phyloP scores from a whole-genome alignment of 2,888 invertebrate species.

The Ceramica pisi region DNA sequence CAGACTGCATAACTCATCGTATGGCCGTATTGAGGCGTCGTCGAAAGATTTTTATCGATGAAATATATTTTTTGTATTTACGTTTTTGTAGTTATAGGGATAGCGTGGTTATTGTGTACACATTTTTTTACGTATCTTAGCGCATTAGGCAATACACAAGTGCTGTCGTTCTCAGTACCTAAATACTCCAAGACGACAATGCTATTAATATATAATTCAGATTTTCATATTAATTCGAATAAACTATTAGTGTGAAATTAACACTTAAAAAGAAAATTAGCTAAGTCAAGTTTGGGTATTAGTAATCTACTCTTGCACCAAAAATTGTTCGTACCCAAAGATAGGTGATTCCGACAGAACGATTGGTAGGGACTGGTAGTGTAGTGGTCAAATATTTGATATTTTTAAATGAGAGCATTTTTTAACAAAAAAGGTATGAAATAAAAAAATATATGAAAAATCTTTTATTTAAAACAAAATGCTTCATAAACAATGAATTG shows the following conservation, averaged over 20 bases:
- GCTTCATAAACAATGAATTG: too few relatives aligned
- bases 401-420: too few relatives aligned
- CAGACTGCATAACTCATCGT: constrained; percentile 84
- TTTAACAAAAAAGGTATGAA: too few relatives aligned
- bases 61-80: constrained; percentile 22
- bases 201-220: not conserved
- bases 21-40: constrained; percentile 58
- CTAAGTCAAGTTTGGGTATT: not conserved
- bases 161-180: not conserved
- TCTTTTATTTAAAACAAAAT: too few relatives aligned
- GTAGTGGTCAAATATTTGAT: too few relatives aligned
- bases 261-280: not conserved
- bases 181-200: not conserved
- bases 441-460: too few relatives aligned
- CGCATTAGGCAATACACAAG: too few relatives aligned
- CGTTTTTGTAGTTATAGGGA: not conserved
- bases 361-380: too few relatives aligned
- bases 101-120: too few relatives aligned
- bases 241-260: too few relatives aligned
- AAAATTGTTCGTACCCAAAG: too few relatives aligned
- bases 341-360: too few relatives aligned
- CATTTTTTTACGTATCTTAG: not conserved
- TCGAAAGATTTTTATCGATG: constrained; percentile 64
- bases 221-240: not conserved
- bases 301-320: not conserved